Base-by-base conservation (phyloP, 1,140 invertebrate genomes). In the Plectus sambesii region DNA sequence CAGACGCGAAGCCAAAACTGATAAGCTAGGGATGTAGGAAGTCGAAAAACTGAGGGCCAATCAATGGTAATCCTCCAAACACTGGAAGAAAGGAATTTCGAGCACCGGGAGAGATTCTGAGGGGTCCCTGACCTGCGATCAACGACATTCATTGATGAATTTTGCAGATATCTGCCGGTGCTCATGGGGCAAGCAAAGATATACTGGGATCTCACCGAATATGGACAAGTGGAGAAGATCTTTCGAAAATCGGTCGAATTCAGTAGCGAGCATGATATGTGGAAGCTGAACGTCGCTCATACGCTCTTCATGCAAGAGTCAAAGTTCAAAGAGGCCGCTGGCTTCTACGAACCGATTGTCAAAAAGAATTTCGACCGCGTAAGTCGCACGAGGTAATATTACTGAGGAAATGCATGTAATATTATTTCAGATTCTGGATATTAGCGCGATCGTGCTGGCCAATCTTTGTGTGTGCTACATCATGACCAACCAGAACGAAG, bases 151-250 rank as follows among this genome's bases (percentile, higher is more conserved):
- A n/a, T n/a, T n/a, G n/a, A n/a, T n/a, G n/a, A n/a, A n/a, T n/a
- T n/a, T 53, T 59, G 40, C 47, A 79, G 77, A 30, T 84, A 82
- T 60, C 78, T 96, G 49, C 92, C 93, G 0, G 86, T 97, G 9
- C 76, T 98, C 6, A 97, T 98, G 92, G 87, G 90, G 2, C 90
- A 98, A 72, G 90, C 92, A 0, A 96, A 93, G 77, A 93, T 98
- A 55, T 93, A 92, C 63, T 98, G 93, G 93, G 89, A 97, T 49
- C 77, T 87, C 63, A 87, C 92, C 68, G 89, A 97, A 69, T 98
- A 96, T 66, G 73, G 79, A 1, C 87, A 93, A 69, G 88, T 93
- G 0, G 74, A 75, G 53, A 74, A 70, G 55, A 69, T 76, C 15
- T 76, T 75, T 62, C 79, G 87, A 20, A 92, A 92, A 70, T 94